A percentile compares a stretch with the other conserved stretches of the same genome.
Evolutionary conservation across 2,797 vertebrate species (phyloP).

Genomic region (Echiichthys vipera): DNA sequence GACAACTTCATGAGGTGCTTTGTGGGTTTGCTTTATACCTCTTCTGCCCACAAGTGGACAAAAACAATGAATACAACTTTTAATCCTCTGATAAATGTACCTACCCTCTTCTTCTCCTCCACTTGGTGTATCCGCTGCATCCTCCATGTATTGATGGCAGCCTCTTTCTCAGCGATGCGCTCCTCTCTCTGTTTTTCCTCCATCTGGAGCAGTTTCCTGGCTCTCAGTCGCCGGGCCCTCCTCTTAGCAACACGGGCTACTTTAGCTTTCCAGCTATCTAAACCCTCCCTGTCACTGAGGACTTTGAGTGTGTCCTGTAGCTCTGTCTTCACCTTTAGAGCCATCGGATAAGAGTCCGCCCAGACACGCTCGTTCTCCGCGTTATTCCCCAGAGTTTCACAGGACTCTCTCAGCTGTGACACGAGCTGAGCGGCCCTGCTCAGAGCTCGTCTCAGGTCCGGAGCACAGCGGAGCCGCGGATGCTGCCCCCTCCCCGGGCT

Average conservation of each 20-base stretch:
- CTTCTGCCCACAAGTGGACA: not conserved
- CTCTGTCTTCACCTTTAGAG: constrained; percentile 52
- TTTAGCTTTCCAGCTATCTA: constrained; percentile 73
- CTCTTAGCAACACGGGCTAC: constrained; percentile 76
- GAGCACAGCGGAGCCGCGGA: not conserved
- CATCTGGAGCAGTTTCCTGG: constrained; percentile 61
- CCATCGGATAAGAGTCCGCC: constrained; percentile 64
- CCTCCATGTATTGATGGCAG: constrained; percentile 89
- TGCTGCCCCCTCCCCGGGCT: too few relatives aligned
- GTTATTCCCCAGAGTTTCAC: constrained; percentile 70
- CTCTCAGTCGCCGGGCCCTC: constrained; percentile 77
- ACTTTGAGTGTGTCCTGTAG: constrained; percentile 64
- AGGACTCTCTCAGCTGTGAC: constrained; percentile 72
- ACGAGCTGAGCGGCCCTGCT: constrained; percentile 70
- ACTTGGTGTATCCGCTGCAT: constrained; percentile 87
- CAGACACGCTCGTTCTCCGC: constrained; percentile 77
- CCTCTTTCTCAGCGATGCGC: constrained; percentile 82
- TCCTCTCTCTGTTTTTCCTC: constrained; percentile 78
- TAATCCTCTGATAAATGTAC: not conserved
- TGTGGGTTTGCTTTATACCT: not conserved
- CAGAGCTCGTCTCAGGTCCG: constrained; percentile 60
- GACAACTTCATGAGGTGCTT: not conserved
- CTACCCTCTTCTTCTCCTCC: constrained; percentile 92
- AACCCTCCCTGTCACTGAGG: constrained; percentile 63
- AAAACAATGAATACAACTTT: not conserved